Evolutionary conservation across 2,797 vertebrate species (phyloP).

Genomic region (Phyllotis vaccarum): DNA sequence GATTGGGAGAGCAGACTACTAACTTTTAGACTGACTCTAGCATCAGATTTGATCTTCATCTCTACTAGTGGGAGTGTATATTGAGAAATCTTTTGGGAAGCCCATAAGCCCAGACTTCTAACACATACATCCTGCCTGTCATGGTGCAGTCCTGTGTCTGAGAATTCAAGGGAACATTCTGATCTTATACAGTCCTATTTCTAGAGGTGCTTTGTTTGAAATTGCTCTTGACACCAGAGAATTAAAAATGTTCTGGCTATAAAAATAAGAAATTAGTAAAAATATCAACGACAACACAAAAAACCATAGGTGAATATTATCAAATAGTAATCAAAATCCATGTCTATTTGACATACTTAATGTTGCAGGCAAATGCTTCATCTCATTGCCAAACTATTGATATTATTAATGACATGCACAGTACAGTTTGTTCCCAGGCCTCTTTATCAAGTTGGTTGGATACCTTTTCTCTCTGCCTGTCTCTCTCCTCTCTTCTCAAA

Average conservation of each 20-base stretch:
- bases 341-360: neutral
- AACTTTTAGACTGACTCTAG: neutral
- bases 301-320: neutral
- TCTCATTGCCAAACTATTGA: neutral
- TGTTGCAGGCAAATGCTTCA: neutral
- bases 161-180: conserved; percentile 5
- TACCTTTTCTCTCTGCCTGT: neutral
- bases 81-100: neutral
- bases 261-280: conserved; percentile 5
- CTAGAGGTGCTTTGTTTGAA: neutral
- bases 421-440: too few relatives aligned
- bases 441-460: neutral
- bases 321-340: neutral
- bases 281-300: neutral
- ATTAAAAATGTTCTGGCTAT: neutral
- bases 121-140: neutral
- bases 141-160: neutral
- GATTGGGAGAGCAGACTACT: neutral
- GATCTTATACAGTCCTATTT: neutral
- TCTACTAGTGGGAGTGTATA: neutral
- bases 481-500: neutral
- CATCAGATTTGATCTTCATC: neutral
- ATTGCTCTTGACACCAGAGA: neutral
- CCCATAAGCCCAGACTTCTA: neutral
- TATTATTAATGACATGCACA: neutral